Evolutionary conservation across 1,140 invertebrate genomes (phyloP), one percentile per base, ranked within the genome.

Genomic region (Amyelois transitella): DNA sequence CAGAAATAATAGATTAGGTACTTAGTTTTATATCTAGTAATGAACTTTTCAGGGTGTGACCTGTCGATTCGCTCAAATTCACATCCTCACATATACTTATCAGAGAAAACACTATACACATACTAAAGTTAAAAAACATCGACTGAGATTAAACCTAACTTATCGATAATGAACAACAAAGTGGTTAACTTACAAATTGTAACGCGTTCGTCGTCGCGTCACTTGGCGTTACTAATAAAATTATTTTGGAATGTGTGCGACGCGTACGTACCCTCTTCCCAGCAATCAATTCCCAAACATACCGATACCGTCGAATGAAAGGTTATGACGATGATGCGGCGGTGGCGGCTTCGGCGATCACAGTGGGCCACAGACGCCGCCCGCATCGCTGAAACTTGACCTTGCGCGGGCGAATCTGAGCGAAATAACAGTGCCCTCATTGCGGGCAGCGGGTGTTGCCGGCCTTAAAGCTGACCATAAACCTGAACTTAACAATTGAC

Each of bases 121-220:
- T 75, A 84, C 81, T 86, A 85, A 80, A 81, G 70, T 62, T 82
- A 86, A 77, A 83, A 80, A 81, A 87, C 81, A 80, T 84, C 81
- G 75, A 82, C 75, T 82, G 80, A 87, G 76, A 85, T 87, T 87
- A 85, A 82, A 78, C 59, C 81, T 84, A 85, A 78, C 81, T 85
- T 87, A 85, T 74, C 77, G 73, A 80, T 87, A 87, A 87, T 87
- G 84, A 87, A 87, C 84, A 87, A 87, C 84, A 84, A 81, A 87
- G 84, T 87, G 84, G 84, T 84, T 84, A 87, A 87, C 75, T 77
- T 81, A 85, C 80, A 82, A 78, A 71, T 64, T 69, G 79, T 69
- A 77, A 77, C 77, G 80, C 76, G 66, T 63, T 66, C 58, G 61
- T 69, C 55, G 66, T 64, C 69, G 66, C 73, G 74, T 74, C 73